Evolutionary conservation across 2,888 invertebrate genomes (phyloP).

Genomic region (Caenorhabditis macrosperma): DNA sequence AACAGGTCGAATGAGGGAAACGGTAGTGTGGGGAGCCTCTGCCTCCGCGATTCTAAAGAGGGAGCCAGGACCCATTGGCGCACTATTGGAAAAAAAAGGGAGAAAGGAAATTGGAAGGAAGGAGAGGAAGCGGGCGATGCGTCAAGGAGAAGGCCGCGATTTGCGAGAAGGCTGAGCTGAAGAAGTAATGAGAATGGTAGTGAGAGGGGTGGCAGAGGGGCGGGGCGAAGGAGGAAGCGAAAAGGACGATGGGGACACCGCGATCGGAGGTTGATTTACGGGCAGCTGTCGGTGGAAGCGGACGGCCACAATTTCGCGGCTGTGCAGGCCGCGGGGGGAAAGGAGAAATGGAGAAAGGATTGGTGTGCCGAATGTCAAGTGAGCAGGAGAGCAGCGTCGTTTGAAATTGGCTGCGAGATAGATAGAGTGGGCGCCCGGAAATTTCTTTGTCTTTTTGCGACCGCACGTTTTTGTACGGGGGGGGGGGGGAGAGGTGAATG

Average conservation of each 20-base stretch:
- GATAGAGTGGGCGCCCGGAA: too few relatives aligned
- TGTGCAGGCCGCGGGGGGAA: too few relatives aligned
- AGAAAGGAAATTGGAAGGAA: not conserved
- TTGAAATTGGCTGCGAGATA: too few relatives aligned
- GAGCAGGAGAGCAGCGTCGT: too few relatives aligned
- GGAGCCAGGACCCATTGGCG: too few relatives aligned
- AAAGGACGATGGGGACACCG: not conserved
- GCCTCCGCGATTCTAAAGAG: too few relatives aligned
- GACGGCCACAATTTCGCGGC: slow-evolving; percentile 20
- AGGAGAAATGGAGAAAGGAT: slow-evolving; percentile 2
- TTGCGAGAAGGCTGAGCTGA: not conserved
- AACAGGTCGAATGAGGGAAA: too few relatives aligned
- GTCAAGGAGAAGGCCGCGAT: not conserved
- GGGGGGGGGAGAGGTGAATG: too few relatives aligned
- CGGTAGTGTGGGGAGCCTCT: too few relatives aligned
- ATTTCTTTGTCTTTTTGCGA: too few relatives aligned
- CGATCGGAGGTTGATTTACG: slow-evolving; percentile 40
- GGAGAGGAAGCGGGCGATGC: not conserved
- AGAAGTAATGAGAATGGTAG: not conserved
- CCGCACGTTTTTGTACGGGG: too few relatives aligned
- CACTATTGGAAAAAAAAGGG: not conserved
- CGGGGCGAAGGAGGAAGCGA: not conserved
- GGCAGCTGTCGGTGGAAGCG: slow-evolving; percentile 15
- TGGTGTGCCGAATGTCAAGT: too few relatives aligned
- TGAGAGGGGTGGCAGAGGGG: not conserved